Base-by-base conservation (phyloP, 1,140 invertebrate genomes). In the Whitmania pigra region DNA sequence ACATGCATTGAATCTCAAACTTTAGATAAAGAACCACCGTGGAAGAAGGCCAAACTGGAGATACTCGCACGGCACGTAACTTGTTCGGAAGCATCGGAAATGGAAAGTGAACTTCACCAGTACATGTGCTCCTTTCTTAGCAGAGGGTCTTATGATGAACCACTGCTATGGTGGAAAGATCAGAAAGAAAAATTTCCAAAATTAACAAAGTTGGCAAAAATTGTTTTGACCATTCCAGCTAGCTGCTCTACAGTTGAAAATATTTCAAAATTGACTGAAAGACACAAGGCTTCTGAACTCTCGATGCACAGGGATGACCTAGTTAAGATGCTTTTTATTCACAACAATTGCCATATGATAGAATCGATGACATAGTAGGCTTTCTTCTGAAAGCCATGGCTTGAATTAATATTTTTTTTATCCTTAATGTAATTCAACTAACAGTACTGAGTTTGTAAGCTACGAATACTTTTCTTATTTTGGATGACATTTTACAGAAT, bases 1-100 rank as follows among this genome's bases (percentile, higher is more conserved):
- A 31, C 6, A 63, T 11, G 11, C 22, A 11, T 63, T 63, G 57
- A 63, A 18, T 31, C 22, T 7, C 57, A 13, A 7, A 5, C 29
- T 20, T n/a, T 63, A 25, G 57, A 31, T 20, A 31, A 63, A 22
- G 57, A 25, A 31, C 22, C 57, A 4, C 57, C 57, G 15, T 63
- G 57, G 57, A 63, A 63, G 57, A 63, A 63, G 29, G 29, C 29
- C 7, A 63, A 63, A 20, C 57, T 63, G 11, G 57, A 63, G 57
- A 63, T 63, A 15, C 57, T 63, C 9, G 57, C 57, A 15, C 22
- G 57, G 0, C 57, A 63, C 6, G 18, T 31, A 22, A 63, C 22
- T 31, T 22, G 22, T 31, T 25, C 22, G 7, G 29, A 63, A 25
- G 7, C 22, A 63, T 25, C 22, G 11, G 22, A 25, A 25, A 22